A percentile compares a stretch with the other conserved stretches of the same genome.
phyloP scores from a whole-genome alignment of 2,797 vertebrate genomes.

The Crocidura indochinensis region DNA sequence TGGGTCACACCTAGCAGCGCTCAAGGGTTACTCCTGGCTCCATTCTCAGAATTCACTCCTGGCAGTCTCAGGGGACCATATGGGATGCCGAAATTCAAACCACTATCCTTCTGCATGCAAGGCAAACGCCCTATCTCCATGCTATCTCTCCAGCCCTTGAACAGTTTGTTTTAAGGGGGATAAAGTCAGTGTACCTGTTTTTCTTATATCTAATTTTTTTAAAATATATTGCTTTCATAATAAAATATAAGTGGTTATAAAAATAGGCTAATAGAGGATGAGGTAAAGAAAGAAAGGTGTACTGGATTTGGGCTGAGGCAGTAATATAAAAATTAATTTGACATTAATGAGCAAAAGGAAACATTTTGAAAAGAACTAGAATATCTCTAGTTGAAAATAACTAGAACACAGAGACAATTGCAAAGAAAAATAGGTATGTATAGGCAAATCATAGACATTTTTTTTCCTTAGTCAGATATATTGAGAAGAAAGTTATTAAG shows the following conservation, averaged over 20 bases:
- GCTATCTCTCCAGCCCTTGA: no score
- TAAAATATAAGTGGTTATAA: conserved; percentile 4
- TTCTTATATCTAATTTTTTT: conserved; percentile 54
- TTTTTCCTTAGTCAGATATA: background rate
- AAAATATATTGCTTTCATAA: conserved; percentile 12
- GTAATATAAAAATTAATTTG: conserved; percentile 59
- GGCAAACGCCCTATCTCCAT: no score
- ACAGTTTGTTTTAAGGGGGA: background rate
- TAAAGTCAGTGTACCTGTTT: conserved; percentile 26
- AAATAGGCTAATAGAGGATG: background rate
- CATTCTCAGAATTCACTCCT: no score
- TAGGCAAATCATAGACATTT: background rate
- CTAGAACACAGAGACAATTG: background rate
- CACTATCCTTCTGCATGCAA: no score
- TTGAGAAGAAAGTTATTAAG: background rate
- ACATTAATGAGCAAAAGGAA: conserved; percentile 25
- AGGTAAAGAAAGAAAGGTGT: background rate
- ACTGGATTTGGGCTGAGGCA: background rate
- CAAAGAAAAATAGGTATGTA: conserved; percentile 9
- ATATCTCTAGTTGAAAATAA: background rate
- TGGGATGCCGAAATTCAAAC: no score
- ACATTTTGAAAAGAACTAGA: conserved; percentile 44
- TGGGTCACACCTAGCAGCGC: no score
- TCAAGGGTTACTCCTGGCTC: no score
- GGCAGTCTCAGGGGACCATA: no score